Base-by-base conservation (phyloP, 2,888 invertebrate genomes). In the Euphydryas editha region DNA sequence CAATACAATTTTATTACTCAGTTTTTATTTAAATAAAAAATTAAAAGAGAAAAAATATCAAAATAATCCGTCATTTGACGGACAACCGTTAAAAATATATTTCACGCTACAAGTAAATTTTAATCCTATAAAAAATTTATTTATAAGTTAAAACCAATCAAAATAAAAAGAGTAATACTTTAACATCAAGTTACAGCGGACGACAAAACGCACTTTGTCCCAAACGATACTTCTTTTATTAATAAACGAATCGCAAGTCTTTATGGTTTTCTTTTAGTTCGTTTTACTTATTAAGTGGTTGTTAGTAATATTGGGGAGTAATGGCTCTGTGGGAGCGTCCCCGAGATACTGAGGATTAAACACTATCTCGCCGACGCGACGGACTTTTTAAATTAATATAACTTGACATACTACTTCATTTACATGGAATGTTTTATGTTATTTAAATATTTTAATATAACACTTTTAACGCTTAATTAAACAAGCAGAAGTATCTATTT, bases 221-320 rank as follows among this genome's bases (percentile, higher is more conserved):
- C 24, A 15, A 17, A 17, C 30, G 21, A 17, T 36, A 36, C 10
- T 36, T 10, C 17, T 17, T 36, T 54, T 30, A 36, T 36, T 54
- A 54, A 47, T 36, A 54, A 54, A 8, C 24, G 30, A 54, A 54
- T 30, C 54, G 54, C 17, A 54, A 11, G 36, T 51, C 20, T 15
- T 49, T 18, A 51, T 11, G n/a, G 15, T 6, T 21, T 24, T 4
- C 11, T 51, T 51, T 51, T 47, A 47, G 11, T 47, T 24, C 51
- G 24, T 51, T 30, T 51, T 51, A 30, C n/a, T 51, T 24, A 51
- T 51, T 24, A 24, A 51, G 51, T 51, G 51, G 24, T n/a, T n/a
- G 51, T 24, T 51, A 24, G n/a, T 30, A 30, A 51, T 51, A 51
- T 51, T 51, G 51, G 51, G 15, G 30, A 51, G 51, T 51, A 51